A percentile compares a stretch with the other conserved stretches of the same genome.
Conservation (phyloP, 1,140 invertebrate genomes). For the Chironomus striatipennis region DNA sequence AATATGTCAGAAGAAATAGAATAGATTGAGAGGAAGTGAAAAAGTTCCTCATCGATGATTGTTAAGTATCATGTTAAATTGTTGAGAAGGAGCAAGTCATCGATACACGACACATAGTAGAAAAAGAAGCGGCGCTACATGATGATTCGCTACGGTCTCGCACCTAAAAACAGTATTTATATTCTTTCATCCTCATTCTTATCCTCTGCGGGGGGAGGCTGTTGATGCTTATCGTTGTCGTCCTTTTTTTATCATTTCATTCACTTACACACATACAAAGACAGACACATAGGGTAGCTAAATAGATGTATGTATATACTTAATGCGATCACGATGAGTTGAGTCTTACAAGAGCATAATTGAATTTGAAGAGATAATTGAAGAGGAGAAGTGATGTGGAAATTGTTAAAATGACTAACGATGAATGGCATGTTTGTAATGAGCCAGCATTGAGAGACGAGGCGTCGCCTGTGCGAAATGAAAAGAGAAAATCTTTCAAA, state of each 20-base stretch:
- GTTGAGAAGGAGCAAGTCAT: conserved; percentile 17
- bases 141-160: background rate
- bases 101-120: background rate
- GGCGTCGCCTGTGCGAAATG: conserved; percentile 1
- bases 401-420: conserved; percentile 21
- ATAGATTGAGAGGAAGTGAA: background rate
- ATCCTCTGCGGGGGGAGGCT: too few species aligned
- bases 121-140: background rate
- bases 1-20: too few species aligned
- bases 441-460: conserved; percentile 17
- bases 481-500: conserved; percentile 20
- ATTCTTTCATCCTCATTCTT: too few species aligned
- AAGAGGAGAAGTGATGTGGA: conserved; percentile 7
- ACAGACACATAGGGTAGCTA: background rate
- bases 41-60: background rate
- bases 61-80: background rate
- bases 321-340: conserved; percentile 23
- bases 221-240: too few species aligned
- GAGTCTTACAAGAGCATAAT: conserved; percentile 20
- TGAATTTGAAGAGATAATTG: conserved; percentile 24
- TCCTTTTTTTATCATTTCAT: too few species aligned
- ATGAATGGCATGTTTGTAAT: conserved; percentile 18
- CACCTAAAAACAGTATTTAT: background rate
- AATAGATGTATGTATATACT: background rate
- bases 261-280: too few species aligned